Evolutionary conservation across 2,888 invertebrate species (phyloP), one percentile per base, ranked within the genome.

Genomic region (Timandra comae): DNA sequence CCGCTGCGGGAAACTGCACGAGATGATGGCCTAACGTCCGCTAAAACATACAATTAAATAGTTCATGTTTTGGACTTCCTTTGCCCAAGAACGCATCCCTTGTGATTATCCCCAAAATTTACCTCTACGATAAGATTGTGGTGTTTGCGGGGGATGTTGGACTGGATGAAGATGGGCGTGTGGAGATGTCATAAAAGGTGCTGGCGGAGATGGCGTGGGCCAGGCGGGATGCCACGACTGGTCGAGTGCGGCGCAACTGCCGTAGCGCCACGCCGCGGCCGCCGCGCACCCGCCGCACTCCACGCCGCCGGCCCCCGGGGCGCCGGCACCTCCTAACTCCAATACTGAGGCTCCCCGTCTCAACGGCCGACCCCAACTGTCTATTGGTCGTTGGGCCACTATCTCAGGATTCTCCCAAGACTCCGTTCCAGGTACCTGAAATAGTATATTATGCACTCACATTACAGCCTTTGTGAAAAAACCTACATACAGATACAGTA

Each of bases 1-100:
- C 88, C 88, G 0, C 87, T 76, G 12, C 91, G 86, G 0, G 91
- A 90, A 1, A 86, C 73, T 0, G 85, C 80, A 11, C 89, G 86
- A 1, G 84, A 84, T 11, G 58, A 61, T 2, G 72, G 52, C 3
- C 85, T 76, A 37, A 76, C 86, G 7, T 88, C 89, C 44, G 84
- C 88, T 73, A 56, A 11, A 20, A 22, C 13, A 26, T 27, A 32
- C 6, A n/a, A n/a, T n/a, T n/a, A n/a, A n/a, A n/a, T n/a, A 9
- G 21, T 5, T 13, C 3, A n/a, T 10, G 9, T 12, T 28, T 20
- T 6, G 22, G n/a, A n/a, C n/a, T n/a, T n/a, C n/a, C n/a, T n/a
- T n/a, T n/a, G n/a, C n/a, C n/a, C n/a, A n/a, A n/a, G n/a, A n/a
- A n/a, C n/a, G n/a, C n/a, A n/a, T n/a, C n/a, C n/a, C n/a, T n/a